These are phyloP conservation scores for Phoebastria nigripes DNA, from an alignment of 2,797 vertebrate genomes.

Conservation along the genomic window DNA sequence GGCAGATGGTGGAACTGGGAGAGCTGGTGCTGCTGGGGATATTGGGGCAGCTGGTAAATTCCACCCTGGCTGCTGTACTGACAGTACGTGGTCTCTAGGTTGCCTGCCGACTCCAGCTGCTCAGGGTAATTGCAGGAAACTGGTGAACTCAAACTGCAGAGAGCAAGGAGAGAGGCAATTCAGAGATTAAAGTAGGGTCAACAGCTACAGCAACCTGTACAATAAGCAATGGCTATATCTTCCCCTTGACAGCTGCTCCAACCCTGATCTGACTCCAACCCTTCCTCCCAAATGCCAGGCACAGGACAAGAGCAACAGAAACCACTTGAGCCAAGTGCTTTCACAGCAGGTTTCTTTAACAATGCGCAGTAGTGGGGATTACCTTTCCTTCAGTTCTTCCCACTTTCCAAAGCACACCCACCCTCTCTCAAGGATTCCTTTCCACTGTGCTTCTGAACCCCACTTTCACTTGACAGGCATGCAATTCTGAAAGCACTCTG, in stretches of 20 bases:
- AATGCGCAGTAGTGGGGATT: background rate
- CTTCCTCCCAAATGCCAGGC: background rate
- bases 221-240: background rate
- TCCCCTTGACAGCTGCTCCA: background rate
- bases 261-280: background rate
- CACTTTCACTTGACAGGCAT: background rate
- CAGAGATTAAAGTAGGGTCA: background rate
- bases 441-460: background rate
- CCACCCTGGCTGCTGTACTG: slow-evolving; percentile 72
- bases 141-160: slow-evolving; percentile 29
- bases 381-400: background rate
- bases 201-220: background rate
- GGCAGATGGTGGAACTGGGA: slow-evolving; percentile 74
- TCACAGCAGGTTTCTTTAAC: background rate
- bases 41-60: slow-evolving; percentile 25
- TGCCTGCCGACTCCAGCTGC: slow-evolving; percentile 21
- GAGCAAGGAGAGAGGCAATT: background rate
- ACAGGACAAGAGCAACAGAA: background rate
- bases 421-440: background rate
- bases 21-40: slow-evolving; percentile 73
- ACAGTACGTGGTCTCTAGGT: slow-evolving; percentile 51
- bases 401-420: background rate
- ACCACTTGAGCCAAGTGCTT: background rate
- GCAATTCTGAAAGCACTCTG: background rate
- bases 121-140: slow-evolving; percentile 37